phyloP scores from a whole-genome alignment of 2,113 vertebrate species.

The Amblyopsis rosae region DNA sequence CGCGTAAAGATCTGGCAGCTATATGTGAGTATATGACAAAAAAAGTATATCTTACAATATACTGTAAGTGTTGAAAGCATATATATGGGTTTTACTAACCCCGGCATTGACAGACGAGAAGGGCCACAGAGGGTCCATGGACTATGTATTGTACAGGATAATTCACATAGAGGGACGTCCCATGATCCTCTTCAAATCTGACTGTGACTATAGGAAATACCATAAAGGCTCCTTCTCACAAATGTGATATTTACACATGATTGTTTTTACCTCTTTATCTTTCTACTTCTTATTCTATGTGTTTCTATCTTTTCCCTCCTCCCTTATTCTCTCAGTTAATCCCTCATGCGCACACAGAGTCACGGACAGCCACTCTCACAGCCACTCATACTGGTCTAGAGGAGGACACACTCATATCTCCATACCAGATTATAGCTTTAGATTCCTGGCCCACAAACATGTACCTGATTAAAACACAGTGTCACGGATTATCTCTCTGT shows the following conservation, averaged over 20 bases:
- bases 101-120: too few relatives aligned
- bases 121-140: too few relatives aligned
- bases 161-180: too few relatives aligned
- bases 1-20: too few relatives aligned
- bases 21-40: too few relatives aligned
- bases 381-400: slow-evolving; percentile 37
- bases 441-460: slow-evolving; percentile 66
- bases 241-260: background rate
- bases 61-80: too few relatives aligned
- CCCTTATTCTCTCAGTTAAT: slow-evolving; percentile 53
- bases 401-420: slow-evolving; percentile 37
- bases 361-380: slow-evolving; percentile 65
- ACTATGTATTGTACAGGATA: too few relatives aligned
- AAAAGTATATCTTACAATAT: too few relatives aligned
- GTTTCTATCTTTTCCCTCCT: slow-evolving; percentile 25
- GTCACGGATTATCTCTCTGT: slow-evolving; percentile 65
- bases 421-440: slow-evolving; percentile 62
- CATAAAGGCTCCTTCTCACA: too few relatives aligned
- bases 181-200: too few relatives aligned
- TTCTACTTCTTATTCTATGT: background rate
- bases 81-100: too few relatives aligned
- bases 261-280: background rate
- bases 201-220: too few relatives aligned
- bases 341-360: slow-evolving; percentile 59
- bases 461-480: slow-evolving; percentile 67